Base-by-base conservation (phyloP, 1,140 invertebrate genomes). In the Apolygus lucorum region DNA sequence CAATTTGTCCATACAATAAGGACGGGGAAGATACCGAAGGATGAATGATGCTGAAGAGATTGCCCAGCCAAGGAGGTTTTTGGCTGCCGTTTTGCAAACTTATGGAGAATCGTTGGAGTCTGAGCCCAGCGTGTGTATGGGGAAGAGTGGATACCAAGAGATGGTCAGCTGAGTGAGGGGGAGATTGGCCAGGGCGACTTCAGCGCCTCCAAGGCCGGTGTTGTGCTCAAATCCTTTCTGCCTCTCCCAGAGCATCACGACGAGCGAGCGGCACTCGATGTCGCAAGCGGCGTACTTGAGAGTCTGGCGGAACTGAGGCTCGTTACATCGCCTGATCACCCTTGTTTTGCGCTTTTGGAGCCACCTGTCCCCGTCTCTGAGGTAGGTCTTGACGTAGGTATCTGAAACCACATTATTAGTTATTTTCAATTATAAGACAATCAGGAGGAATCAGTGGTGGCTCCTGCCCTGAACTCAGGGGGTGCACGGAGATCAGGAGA, bases 351-450 rank as follows among this genome's bases (percentile, higher is more conserved):
- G 88, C 77, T 95, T 96, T 75, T 94, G 90, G 66, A 95, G 80
- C 85, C 90, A 89, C 72, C n/a, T 87, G 63, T 92, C 89, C 28
- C 91, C 90, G 74, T 94, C 91, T 28, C 91, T 86, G 28, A 97
- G 81, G 77, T 95, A 96, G 63, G 92, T 95, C 81, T 96, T 96
- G 63, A 96, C 92, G 80, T 96, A 97, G 1, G 93, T 95, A 77
- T 96, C 93, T 83, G 85, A 79, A 70, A 52, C 4, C 34, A 42
- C n/a, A n/a, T n/a, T n/a, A n/a, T n/a, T n/a, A n/a, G n/a, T n/a
- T n/a, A n/a, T n/a, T n/a, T n/a, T n/a, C n/a, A n/a, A n/a, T n/a
- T n/a, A n/a, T n/a, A n/a, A n/a, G n/a, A n/a, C n/a, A n/a, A n/a
- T n/a, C n/a, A n/a, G n/a, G n/a, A n/a, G n/a, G n/a, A n/a, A n/a